Evolutionary conservation across 2,113 vertebrate species (phyloP).

Genomic region (Saccopteryx leptura): DNA sequence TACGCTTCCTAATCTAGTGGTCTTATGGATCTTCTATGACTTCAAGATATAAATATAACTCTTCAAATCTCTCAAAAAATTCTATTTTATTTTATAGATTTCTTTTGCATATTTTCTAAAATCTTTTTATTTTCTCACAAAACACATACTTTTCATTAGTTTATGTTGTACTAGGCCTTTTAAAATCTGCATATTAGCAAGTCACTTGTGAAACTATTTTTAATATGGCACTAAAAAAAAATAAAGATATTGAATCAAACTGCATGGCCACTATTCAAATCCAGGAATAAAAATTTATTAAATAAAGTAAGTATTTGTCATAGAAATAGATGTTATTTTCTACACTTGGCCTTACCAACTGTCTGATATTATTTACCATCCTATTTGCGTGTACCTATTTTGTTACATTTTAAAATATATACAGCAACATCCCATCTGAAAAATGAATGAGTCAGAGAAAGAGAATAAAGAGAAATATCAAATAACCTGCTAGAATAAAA

Average conservation of each 20-base stretch:
- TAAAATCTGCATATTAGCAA: constrained; percentile 19
- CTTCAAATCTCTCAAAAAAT: constrained; percentile 31
- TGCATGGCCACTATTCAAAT: constrained; percentile 24
- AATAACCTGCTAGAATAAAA: constrained; percentile 61
- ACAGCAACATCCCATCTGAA: constrained; percentile 24
- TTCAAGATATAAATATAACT: background rate
- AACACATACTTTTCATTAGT: background rate
- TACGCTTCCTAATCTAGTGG: background rate
- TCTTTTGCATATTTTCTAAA: background rate
- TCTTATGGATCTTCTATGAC: background rate
- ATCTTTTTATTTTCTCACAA: constrained; percentile 67
- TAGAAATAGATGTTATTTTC: background rate
- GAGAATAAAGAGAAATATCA: background rate
- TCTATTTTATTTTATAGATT: constrained; percentile 45
- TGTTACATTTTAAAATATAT: constrained; percentile 49
- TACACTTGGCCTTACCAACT: background rate
- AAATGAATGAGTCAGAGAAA: constrained; percentile 48
- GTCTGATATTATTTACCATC: background rate
- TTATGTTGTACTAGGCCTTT: constrained; percentile 33
- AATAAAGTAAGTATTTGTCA: background rate
- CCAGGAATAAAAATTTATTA: background rate
- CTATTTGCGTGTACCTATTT: background rate
- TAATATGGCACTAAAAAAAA: background rate
- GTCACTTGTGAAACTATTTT: constrained; percentile 57
- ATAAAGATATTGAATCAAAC: background rate